Evolutionary conservation across 2,888 invertebrate genomes (phyloP), one percentile per base, ranked within the genome.

Genomic region (Drosophila anceps): DNA sequence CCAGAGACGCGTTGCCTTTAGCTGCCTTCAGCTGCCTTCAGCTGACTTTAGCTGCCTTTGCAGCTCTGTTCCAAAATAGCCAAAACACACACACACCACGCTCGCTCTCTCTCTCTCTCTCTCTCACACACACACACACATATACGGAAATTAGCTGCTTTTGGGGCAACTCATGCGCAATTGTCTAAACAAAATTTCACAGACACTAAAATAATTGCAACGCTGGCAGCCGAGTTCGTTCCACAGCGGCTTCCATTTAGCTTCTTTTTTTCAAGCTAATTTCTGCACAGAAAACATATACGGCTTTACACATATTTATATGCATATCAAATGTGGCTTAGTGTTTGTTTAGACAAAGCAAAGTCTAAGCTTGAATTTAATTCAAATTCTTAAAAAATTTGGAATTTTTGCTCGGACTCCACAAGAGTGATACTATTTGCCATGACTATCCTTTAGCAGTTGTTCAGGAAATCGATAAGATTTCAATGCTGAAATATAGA

Each of bases 51-150:
- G 53, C 53, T 68, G 64, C 71, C 65, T 79, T 59, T 54, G 39
- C 65, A 65, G 65, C 61, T 77, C 66, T 57, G 64, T 84, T 85
- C 90, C 84, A 84, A 84, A 87, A 89, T 74, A 88, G 72, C 65
- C 55, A 72, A 65, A 41, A 63, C 39, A 60, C 35, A 57, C 31
- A 46, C 33, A 58, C 51, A 51, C 43, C 59, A 46, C 51, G 7
- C 24, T 24, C 29, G 29, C 29, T 31, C 29, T 31, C 29, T 24
- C 24, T 24, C 24, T 24, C 24, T 24, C 24, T 24, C 24, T 24
- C 53, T 44, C 54, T 18, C 54, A 37, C 39, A 37, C 44, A 37
- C 55, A 55, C 41, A 62, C 57, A 58, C 41, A 31, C 35, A 35
- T 33, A 24, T 12, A 35, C 33, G 20, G 33, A 78, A 79, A 79